Conservation (phyloP, 2,888 invertebrate genomes). For the Torymus tubicola region DNA sequence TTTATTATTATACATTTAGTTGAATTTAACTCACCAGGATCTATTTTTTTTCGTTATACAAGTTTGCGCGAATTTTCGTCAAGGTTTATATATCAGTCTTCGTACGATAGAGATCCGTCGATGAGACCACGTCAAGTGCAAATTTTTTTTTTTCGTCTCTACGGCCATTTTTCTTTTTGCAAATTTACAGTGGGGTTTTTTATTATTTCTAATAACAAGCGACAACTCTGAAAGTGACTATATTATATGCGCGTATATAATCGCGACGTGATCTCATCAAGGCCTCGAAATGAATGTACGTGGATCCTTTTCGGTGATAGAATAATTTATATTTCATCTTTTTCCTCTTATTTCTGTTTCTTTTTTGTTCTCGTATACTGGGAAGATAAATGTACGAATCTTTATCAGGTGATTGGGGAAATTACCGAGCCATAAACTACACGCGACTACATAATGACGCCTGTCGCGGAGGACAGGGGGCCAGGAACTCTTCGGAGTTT, state of each 20-base stretch:
- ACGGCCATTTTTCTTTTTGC: neutral
- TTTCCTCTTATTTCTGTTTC: slow-evolving; percentile 5
- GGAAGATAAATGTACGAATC: slow-evolving; percentile 53
- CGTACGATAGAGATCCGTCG: slow-evolving; percentile 61
- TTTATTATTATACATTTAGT: slow-evolving; percentile 33
- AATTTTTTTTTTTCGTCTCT: neutral
- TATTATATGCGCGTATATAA: neutral
- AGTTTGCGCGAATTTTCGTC: slow-evolving; percentile 53
- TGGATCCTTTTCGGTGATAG: slow-evolving; percentile 46
- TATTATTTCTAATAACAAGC: slow-evolving; percentile 2
- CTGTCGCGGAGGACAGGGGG: slow-evolving; percentile 66
- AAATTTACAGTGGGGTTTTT: slow-evolving; percentile 41
- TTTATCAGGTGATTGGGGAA: slow-evolving; percentile 57
- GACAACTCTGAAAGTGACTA: slow-evolving; percentile 2
- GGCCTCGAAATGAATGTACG: slow-evolving; percentile 51
- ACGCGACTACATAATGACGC: slow-evolving; percentile 65
- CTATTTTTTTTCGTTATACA: slow-evolving; percentile 20
- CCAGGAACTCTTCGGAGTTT: slow-evolving; percentile 70
- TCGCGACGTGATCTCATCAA: slow-evolving; percentile 54
- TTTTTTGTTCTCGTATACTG: slow-evolving; percentile 37
- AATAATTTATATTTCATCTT: slow-evolving; percentile 44
- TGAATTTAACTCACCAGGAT: slow-evolving; percentile 54
- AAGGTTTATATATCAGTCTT: slow-evolving; percentile 65
- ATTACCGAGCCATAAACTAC: slow-evolving; percentile 59
- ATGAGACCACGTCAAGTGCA: slow-evolving; percentile 59